Evolutionary conservation across 2,113 vertebrate genomes (phyloP), one percentile per base, ranked within the genome.

Genomic region (Suncus etruscus): DNA sequence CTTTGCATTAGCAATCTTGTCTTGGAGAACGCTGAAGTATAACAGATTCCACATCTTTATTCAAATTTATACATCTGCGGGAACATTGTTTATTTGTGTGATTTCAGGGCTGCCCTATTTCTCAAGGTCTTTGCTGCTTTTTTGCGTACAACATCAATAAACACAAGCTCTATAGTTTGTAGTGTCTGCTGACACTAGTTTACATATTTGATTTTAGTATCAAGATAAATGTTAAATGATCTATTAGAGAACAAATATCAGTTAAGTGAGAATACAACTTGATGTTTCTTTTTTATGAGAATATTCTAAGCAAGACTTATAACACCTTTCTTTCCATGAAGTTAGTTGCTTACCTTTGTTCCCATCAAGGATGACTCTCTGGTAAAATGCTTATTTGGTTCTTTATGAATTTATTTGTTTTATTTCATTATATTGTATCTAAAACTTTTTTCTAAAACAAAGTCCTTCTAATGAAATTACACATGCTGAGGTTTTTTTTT

Each of bases 391-490:
- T 86, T 88, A 11, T 65, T 95, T 45, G 45, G 31, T 75, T 75
- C 22, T 31, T 91, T 18, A 12, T 73, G 74, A 32, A 14, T 32
- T 45, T 94, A 58, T 92, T 93, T 78, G 18, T 90, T 92, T 69
- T 69, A 78, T 65, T 31, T 92, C 78, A 90, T 39, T 81, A 12
- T 78, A 73, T 58, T 91, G 91, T 68, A 81, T 89, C 54, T 68
- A 51, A 91, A 51, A 63, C 39, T 77, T 90, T n/a, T 31, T 63
- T 73, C 39, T 39, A 39, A 39, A 89, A 83, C 54, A 31, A 47
- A 89, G 69, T 70, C 11, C 27, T 92, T 82, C 61, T 72, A 24
- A 39, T 7, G 2, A 65, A 22, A 51, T 83, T 54, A 70, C 1
- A 14, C 51, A n/a, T 24, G 9, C 11, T 39, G 50, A 90, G 7